These are phyloP conservation scores for Theristicus caerulescens DNA, from an alignment of 2,113 vertebrate species.

Conservation along the genomic window DNA sequence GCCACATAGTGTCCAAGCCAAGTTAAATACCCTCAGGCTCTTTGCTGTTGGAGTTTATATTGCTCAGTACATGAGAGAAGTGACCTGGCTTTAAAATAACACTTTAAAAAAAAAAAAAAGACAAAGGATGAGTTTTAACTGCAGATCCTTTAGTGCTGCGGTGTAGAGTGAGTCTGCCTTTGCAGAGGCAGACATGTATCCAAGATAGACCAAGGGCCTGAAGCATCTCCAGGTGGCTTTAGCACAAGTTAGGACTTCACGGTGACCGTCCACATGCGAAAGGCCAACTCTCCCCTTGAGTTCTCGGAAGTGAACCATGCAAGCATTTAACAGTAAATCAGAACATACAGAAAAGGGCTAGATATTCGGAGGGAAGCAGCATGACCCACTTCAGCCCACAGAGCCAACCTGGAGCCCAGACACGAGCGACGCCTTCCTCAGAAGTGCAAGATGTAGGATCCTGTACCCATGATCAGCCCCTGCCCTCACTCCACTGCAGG, in stretches of 20 bases:
- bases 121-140: neutral
- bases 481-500: no score
- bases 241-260: neutral
- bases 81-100: neutral
- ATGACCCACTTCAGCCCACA: neutral
- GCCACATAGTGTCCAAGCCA: neutral
- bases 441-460: neutral
- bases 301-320: neutral
- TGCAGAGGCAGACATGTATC: neutral
- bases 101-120: neutral
- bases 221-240: neutral
- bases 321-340: neutral
- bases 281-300: neutral
- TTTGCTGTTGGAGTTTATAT: neutral
- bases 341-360: neutral
- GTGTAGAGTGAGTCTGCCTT: neutral
- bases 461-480: neutral
- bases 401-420: neutral
- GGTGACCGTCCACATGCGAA: neutral
- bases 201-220: neutral
- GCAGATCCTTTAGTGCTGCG: neutral
- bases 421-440: neutral
- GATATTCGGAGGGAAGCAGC: neutral
- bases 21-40: neutral
- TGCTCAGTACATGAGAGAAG: neutral